phyloP scores from a whole-genome alignment of 2,797 vertebrate species.

The Gastrophryne carolinensis region DNA sequence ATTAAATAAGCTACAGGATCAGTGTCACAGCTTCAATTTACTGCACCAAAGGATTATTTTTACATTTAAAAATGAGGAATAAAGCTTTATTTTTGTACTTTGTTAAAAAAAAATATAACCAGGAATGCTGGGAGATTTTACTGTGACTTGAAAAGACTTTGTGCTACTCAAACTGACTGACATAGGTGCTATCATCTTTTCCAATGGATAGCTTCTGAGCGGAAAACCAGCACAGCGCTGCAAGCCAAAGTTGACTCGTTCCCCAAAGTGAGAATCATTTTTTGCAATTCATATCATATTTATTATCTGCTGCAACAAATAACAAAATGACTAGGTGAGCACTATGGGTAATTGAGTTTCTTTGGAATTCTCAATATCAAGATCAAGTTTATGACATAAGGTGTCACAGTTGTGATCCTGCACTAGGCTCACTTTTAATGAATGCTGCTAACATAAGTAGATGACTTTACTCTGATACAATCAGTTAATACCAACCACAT shows the following conservation, averaged over 20 bases:
- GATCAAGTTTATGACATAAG: constrained; percentile 70
- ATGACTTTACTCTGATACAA: constrained; percentile 75
- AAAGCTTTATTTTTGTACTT: constrained; percentile 81
- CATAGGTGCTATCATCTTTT: constrained; percentile 69
- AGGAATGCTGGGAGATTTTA: constrained; percentile 69
- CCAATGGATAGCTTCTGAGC: constrained; percentile 67
- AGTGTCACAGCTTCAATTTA: constrained; percentile 62
- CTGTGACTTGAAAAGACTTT: constrained; percentile 70
- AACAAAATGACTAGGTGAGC: constrained; percentile 58
- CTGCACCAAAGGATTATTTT: constrained; percentile 81
- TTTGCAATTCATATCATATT: constrained; percentile 70
- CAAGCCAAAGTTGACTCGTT: constrained; percentile 67
- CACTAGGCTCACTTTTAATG: constrained; percentile 71
- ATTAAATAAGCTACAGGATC: constrained; percentile 23
- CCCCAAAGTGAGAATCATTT: constrained; percentile 68
- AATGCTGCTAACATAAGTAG: constrained; percentile 78
- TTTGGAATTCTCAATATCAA: constrained; percentile 67
- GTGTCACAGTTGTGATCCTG: constrained; percentile 73
- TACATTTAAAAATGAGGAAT: constrained; percentile 78
- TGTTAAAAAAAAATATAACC: constrained; percentile 69
- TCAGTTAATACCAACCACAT: constrained; percentile 77
- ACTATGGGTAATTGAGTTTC: constrained; percentile 64
- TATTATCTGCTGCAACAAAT: constrained; percentile 68
- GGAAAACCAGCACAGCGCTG: constrained; percentile 65
- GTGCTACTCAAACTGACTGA: constrained; percentile 68